Evolutionary conservation across 2,888 invertebrate genomes (phyloP).

Genomic region (Gari tellinella): DNA sequence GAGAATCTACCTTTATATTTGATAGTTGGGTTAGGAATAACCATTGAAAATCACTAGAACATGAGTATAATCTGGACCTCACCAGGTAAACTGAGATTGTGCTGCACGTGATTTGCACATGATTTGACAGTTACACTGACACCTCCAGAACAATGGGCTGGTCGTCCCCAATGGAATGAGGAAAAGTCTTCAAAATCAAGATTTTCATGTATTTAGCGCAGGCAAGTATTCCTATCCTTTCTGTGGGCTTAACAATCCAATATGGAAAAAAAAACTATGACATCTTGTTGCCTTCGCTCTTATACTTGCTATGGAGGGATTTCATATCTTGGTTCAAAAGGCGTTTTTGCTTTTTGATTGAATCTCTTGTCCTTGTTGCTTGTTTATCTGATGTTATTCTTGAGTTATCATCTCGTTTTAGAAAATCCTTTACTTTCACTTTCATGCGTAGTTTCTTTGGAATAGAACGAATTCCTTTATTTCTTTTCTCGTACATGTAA

Average conservation of each 20-base stretch:
- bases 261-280: constrained; percentile 48
- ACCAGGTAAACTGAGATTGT: too few species aligned
- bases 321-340: constrained; percentile 41
- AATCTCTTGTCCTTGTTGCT: constrained; percentile 32
- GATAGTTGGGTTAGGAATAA: too few species aligned
- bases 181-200: too few species aligned
- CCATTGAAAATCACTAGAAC: too few species aligned
- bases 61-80: too few species aligned
- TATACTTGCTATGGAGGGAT: constrained; percentile 44
- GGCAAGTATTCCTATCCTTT: constrained; percentile 26
- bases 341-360: constrained; percentile 37
- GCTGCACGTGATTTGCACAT: too few species aligned
- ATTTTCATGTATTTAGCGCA: constrained; percentile 36
- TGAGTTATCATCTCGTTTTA: constrained; percentile 53
- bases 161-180: too few species aligned
- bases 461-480: neutral
- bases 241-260: constrained; percentile 39
- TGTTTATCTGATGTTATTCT: constrained; percentile 46
- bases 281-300: constrained; percentile 25
- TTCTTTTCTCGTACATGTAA: neutral
- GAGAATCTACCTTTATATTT: too few species aligned
- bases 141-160: too few species aligned
- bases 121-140: too few species aligned
- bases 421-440: constrained; percentile 25
- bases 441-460: constrained; percentile 2